Evolutionary conservation across 2,113 vertebrate species (phyloP).

Genomic region (Pantherophis guttatus): DNA sequence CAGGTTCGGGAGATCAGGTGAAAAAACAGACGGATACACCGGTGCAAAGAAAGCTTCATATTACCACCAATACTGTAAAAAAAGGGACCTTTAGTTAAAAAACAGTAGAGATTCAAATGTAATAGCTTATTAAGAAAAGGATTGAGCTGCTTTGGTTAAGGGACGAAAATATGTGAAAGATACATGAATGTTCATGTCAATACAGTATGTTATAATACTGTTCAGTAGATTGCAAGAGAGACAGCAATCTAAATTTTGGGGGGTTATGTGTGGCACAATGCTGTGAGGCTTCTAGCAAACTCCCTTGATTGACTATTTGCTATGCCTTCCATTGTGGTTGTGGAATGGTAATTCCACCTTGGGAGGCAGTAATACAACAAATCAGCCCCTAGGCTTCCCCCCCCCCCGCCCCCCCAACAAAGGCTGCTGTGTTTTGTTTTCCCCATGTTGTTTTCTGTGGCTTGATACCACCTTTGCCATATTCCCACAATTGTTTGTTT

Average conservation of each 20-base stretch:
- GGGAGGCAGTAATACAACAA: not conserved
- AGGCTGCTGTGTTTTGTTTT: not conserved
- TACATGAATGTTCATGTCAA: not conserved
- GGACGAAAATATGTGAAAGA: not conserved
- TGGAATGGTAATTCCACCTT: not conserved
- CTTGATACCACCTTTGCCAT: not conserved
- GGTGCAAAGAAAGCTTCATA: not conserved
- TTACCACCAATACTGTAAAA: not conserved
- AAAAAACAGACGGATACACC: not conserved
- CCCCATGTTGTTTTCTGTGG: not conserved
- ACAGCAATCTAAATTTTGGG: not conserved
- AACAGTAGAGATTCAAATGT: not conserved
- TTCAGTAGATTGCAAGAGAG: not conserved
- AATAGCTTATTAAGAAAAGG: not conserved
- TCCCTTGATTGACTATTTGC: not conserved
- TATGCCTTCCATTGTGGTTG: not conserved
- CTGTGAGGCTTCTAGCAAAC: not conserved
- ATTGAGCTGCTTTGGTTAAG: not conserved
- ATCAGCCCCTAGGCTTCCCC: not conserved
- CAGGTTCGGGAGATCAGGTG: not conserved
- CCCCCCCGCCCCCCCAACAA: not conserved
- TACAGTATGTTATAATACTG: not conserved
- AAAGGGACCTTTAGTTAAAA: not conserved
- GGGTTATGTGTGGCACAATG: not conserved
- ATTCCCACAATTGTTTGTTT: not conserved